Evolutionary conservation across 2,888 invertebrate species (phyloP), one percentile per base, ranked within the genome.

Genomic region (Caenorhabditis wallacei): DNA sequence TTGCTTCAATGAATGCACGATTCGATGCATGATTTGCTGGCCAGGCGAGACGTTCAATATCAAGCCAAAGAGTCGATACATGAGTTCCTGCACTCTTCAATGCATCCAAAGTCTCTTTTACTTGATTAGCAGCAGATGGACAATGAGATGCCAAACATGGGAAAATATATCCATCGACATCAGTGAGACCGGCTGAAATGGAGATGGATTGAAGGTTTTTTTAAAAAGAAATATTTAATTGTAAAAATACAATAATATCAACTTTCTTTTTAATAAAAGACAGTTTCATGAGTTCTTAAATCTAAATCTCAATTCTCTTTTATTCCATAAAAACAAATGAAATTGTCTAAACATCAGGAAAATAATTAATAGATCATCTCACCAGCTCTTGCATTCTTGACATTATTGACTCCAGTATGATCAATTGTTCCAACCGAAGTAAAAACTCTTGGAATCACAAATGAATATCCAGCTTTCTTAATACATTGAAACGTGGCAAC

Each of bases 371-470:
- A n/a, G n/a, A n/a, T n/a, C n/a, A n/a, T n/a, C 68, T 64, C 59
- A 84, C 84, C 86, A 18, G 86, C 84, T 18, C 76, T 61, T 0
- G 88, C 88, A 61, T 86, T 83, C 80, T 87, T 87, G 78, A 88
- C 84, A 68, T 88, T 88, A 35, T 84, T 72, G 59, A 88, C 84
- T 35, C 88, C 88, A 22, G 86, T 84, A 22, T 80, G 61, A 61
- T 87, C 88, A 46, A 82, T 75, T 40, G 80, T 78, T 68, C 87
- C 88, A 54, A 80, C 81, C 16, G 76, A 78, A 51, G 80, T 70
- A 80, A 86, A 87, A 13, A 85, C 85, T 40, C 87, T 80, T 35
- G 82, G 86, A 48, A 88, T 83, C 69, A 84, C 87, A 76, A 88
- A 88, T 2, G 57, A 48, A 43, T 82, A 85, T 46, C 85, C 88